Evolutionary conservation across 2,888 invertebrate genomes (phyloP).

Genomic region (Philopedon plagiatum): DNA sequence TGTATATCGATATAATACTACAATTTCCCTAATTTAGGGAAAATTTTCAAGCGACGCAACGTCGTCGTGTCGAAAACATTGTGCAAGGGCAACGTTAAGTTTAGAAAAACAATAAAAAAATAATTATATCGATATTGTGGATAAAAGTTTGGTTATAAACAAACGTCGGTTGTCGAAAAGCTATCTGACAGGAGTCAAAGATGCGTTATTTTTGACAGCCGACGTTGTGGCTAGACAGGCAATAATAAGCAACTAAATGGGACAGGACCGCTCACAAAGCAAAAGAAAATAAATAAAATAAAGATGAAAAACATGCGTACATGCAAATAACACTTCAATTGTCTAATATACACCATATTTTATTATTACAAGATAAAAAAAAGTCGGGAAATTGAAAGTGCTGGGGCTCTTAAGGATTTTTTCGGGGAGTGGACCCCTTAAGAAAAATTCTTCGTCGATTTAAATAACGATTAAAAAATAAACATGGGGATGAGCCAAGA

Average conservation of each 20-base stretch:
- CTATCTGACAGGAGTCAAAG: not conserved
- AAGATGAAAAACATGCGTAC: conserved; percentile 30
- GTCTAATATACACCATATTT: not conserved
- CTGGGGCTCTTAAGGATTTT: conserved; percentile 8
- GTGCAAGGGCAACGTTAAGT: conserved; percentile 43
- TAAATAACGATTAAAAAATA: conserved; percentile 62
- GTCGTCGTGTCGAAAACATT: not conserved
- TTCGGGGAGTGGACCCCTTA: not conserved
- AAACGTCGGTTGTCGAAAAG: conserved; percentile 22
- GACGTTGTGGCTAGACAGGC: conserved; percentile 25
- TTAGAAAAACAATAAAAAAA: conserved; percentile 20
- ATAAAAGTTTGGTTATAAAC: conserved; percentile 21
- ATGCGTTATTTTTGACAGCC: conserved; percentile 24
- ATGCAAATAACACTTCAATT: conserved; percentile 11
- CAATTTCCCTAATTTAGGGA: conserved; percentile 46
- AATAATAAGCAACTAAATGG: conserved; percentile 49
- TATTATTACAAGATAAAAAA: not conserved
- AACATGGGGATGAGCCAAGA: conserved; percentile 53
- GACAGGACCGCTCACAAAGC: conserved; percentile 49
- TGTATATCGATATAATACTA: conserved; percentile 49
- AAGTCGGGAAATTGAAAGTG: too few species aligned
- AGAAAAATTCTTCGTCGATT: conserved; percentile 26
- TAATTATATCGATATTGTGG: conserved; percentile 48
- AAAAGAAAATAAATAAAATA: conserved; percentile 45
- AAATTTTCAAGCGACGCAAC: conserved; percentile 29